Percentiles rank a stretch among this genome's conserved stretches.
These are phyloP conservation scores for Ivindomyrus marchei DNA, from an alignment of 2,113 vertebrate species.

Conservation along the genomic window DNA sequence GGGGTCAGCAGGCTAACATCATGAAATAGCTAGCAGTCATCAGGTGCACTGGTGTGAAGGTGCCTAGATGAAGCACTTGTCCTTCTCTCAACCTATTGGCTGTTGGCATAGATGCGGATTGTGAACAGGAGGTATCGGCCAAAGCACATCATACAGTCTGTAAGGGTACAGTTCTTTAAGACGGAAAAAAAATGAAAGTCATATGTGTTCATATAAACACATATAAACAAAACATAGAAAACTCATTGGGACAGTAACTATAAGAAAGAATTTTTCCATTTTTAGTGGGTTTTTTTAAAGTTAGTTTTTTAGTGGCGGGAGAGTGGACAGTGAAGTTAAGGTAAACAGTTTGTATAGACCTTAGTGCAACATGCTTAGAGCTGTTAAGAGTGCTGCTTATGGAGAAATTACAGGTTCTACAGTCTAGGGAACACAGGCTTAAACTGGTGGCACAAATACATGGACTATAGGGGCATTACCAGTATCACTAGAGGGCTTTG, in stretches of 20 bases:
- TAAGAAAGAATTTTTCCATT: slow-evolving; percentile 10
- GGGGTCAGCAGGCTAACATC: slow-evolving; percentile 11
- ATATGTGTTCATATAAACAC: background rate
- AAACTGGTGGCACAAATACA: background rate
- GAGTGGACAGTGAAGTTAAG: background rate
- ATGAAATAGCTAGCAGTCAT: background rate
- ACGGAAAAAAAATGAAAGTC: background rate
- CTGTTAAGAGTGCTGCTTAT: slow-evolving; percentile 9
- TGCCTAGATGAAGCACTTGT: background rate
- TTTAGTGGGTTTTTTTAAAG: background rate
- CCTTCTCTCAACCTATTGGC: background rate
- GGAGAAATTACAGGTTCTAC: background rate
- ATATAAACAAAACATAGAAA: slow-evolving; percentile 2
- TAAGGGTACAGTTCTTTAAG: slow-evolving; percentile 12
- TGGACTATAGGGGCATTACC: background rate
- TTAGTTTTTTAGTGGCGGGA: background rate
- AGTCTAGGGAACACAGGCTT: background rate
- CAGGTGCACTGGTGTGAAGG: background rate
- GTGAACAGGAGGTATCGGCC: background rate
- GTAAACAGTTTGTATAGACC: background rate
- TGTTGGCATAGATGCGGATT: background rate
- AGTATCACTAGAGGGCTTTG: background rate
- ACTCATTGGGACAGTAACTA: slow-evolving; percentile 4
- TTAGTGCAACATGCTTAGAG: background rate
- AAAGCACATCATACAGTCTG: background rate